Evolutionary conservation across 2,888 invertebrate species (phyloP).

Genomic region (Megamerina dolium): DNA sequence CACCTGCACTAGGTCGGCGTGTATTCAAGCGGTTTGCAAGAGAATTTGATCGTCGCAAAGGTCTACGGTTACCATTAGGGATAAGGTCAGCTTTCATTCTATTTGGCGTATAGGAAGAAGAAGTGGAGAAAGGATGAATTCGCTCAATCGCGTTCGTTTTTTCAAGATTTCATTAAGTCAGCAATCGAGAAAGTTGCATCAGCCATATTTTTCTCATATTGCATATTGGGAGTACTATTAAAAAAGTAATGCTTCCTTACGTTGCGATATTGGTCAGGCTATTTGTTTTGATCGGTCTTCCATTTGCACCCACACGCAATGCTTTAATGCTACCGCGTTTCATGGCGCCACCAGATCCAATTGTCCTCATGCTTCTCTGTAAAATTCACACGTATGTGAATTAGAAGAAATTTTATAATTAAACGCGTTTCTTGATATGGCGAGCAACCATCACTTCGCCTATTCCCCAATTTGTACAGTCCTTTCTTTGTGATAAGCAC

Average conservation of each 20-base stretch:
- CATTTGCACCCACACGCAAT: slow-evolving; percentile 41
- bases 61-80: slow-evolving; percentile 23
- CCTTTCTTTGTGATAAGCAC: slow-evolving; percentile 6
- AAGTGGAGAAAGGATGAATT: slow-evolving; percentile 6
- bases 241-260: slow-evolving; percentile 38
- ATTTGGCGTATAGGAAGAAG: slow-evolving; percentile 30
- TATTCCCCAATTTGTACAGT: slow-evolving; percentile 7
- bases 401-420: slow-evolving; percentile 25
- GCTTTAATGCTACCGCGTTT: slow-evolving; percentile 39
- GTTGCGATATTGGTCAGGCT: slow-evolving; percentile 46
- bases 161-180: background rate
- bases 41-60: slow-evolving; percentile 37
- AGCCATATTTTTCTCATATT: slow-evolving; percentile 16
- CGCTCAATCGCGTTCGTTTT: slow-evolving; percentile 5
- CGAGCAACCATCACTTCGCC: too few species aligned
- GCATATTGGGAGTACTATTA: background rate
- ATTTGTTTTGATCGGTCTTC: slow-evolving; percentile 43
- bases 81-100: slow-evolving; percentile 49
- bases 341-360: slow-evolving; percentile 28
- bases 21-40: slow-evolving; percentile 38
- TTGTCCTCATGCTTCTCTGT: slow-evolving; percentile 48
- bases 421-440: slow-evolving; percentile 15
- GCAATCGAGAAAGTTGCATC: slow-evolving; percentile 14
- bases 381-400: slow-evolving; percentile 41
- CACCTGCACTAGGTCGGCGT: slow-evolving; percentile 30